Conservation (phyloP, 2,797 vertebrate species). For the Aphelocoma californica region DNA sequence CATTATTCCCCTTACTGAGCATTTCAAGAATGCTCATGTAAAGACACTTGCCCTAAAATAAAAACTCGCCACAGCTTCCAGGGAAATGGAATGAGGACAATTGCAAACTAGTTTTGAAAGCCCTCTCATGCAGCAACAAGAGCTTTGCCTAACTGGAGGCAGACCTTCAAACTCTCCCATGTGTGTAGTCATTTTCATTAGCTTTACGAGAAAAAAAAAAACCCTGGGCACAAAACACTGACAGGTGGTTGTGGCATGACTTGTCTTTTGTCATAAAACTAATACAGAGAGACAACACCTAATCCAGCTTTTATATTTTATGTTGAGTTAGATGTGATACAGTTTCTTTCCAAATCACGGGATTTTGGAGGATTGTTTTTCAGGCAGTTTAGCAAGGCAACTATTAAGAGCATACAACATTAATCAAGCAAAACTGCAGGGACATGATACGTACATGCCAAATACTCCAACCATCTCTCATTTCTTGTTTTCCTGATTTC, state of each 20-base stretch:
- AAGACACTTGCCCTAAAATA: not conserved
- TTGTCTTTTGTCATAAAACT: not conserved
- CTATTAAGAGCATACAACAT: not conserved
- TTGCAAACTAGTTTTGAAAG: not conserved
- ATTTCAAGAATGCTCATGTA: not conserved
- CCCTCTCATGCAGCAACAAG: not conserved
- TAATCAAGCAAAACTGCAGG: not conserved
- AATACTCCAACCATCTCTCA: not conserved
- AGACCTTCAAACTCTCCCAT: not conserved
- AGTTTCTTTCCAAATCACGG: not conserved
- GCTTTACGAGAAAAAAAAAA: not conserved
- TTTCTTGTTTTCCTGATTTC: not conserved
- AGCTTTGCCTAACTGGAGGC: not conserved
- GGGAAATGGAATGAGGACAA: not conserved
- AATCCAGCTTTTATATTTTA: not conserved
- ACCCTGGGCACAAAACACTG: not conserved
- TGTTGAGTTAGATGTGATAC: not conserved
- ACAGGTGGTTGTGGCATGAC: not conserved
- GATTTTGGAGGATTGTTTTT: not conserved
- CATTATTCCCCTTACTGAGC: not conserved
- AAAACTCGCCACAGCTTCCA: not conserved
- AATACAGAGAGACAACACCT: not conserved
- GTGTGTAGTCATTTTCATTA: not conserved
- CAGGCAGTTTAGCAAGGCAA: not conserved
- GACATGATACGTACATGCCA: not conserved